Evolutionary conservation across 2,888 invertebrate species (phyloP), one percentile per base, ranked within the genome.

Genomic region (Zygothrica quintamaculata): DNA sequence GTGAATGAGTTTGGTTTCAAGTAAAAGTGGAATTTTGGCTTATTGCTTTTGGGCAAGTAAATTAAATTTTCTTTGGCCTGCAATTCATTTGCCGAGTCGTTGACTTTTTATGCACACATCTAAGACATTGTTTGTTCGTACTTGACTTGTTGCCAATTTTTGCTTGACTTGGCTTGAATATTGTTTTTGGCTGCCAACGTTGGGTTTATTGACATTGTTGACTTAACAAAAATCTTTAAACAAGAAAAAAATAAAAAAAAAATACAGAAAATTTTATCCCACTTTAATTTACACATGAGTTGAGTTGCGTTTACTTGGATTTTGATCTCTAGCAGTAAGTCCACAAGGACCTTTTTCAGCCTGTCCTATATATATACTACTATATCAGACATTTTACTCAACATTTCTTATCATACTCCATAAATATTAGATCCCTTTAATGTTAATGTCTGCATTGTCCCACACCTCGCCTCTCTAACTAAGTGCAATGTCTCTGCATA

Each of bases 31-130:
- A 8, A 9, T 7, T 29, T 29, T 65, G 50, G 13, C 15, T 51
- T 55, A 39, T 37, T 48, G 48, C 39, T 37, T 43, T 47, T 58
- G 77, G 73, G 62, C 43, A 44, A 39, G 50, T 36, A 33, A 43
- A 29, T 9, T 5, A 29, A 29, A 29, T 81, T 87, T 79, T 87
- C 64, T 64, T 77, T 84, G 57, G 74, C 64, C 82, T 81, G 80
- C 80, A 87, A 80, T 84, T 84, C 71, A 87, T 84, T 80, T 80
- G 64, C 61, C 71, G 64, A 74, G 80, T 81, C 87, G 82, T 87
- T 87, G 87, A 81, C 87, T 87, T 50, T 66, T 81, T 74, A 81
- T 84, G 87, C 78, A 77, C 71, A 87, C 70, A 87, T 65, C 78
- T 64, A 67, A 77, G 65, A 55, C 67, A 65, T 77, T 81, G 77